Evolutionary conservation across 1,140 invertebrate species (phyloP).

Genomic region (Bombus superbus): DNA sequence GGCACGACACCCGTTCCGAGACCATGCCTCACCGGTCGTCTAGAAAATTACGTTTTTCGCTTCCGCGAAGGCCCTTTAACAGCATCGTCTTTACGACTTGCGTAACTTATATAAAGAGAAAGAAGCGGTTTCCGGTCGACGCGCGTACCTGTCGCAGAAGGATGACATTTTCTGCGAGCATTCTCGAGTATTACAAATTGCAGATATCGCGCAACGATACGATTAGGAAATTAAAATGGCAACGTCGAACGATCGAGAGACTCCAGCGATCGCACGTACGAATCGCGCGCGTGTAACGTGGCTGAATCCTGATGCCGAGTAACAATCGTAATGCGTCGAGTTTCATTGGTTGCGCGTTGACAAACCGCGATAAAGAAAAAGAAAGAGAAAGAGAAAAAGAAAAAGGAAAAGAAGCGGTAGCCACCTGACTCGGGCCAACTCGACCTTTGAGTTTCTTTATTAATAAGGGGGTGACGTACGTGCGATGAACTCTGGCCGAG

Average conservation of each 20-base stretch:
- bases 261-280: too few species aligned
- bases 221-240: too few species aligned
- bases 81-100: accelerated
- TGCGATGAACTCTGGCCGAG: background rate
- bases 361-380: background rate
- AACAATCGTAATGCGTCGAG: too few species aligned
- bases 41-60: constrained; percentile 2
- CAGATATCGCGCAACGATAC: too few species aligned
- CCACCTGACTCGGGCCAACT: background rate
- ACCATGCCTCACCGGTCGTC: background rate
- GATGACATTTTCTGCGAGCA: too few species aligned
- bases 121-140: accelerated
- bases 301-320: too few species aligned
- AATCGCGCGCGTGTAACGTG: too few species aligned
- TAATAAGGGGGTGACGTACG: background rate
- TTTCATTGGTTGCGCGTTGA: background rate
- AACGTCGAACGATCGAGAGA: too few species aligned
- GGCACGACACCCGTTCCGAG: background rate
- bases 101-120: background rate
- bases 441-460: constrained; percentile 12
- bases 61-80: background rate
- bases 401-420: background rate
- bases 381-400: too few species aligned
- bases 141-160: too few species aligned
- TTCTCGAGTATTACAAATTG: too few species aligned